Percentiles rank a stretch among this genome's conserved stretches.
These are phyloP conservation scores for Microplitis mediator DNA, from an alignment of 1,140 invertebrate genomes.

Conservation along the genomic window DNA sequence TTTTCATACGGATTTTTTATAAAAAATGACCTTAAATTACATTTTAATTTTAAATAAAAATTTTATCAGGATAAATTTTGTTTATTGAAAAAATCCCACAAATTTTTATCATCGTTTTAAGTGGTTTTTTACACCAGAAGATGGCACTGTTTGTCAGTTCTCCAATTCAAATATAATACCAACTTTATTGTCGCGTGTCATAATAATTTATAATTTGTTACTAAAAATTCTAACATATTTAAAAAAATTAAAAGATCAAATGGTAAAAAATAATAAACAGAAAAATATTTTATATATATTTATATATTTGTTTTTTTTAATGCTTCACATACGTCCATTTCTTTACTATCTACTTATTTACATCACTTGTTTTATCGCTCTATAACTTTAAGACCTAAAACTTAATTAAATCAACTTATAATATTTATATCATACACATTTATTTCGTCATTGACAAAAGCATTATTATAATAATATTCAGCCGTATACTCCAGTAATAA, in stretches of 20 bases:
- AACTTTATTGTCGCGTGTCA: too few relatives aligned
- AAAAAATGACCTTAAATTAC: too few relatives aligned
- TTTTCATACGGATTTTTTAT: too few relatives aligned
- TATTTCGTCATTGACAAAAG: constrained; percentile 8
- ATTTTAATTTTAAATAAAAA: too few relatives aligned
- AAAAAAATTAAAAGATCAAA: not conserved
- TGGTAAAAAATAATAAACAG: not conserved
- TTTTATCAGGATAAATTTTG: too few relatives aligned
- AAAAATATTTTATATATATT: constrained; percentile 3
- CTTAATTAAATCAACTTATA: constrained; percentile 4
- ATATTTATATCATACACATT: not conserved
- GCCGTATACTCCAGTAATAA: not conserved
- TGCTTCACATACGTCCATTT: constrained; percentile 27
- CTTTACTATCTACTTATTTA: constrained; percentile 32
- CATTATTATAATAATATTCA: constrained; percentile 11
- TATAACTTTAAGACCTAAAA: constrained; percentile 19
- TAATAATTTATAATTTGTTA: not conserved
- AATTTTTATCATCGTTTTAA: too few relatives aligned
- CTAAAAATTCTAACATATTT: not conserved
- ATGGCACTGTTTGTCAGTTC: too few relatives aligned
- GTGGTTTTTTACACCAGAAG: too few relatives aligned
- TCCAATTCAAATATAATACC: too few relatives aligned
- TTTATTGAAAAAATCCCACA: too few relatives aligned
- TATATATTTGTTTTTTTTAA: not conserved
- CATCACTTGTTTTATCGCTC: constrained; percentile 25